phyloP scores from a whole-genome alignment of 2,888 invertebrate genomes.

The Drosophila niveifrons region DNA sequence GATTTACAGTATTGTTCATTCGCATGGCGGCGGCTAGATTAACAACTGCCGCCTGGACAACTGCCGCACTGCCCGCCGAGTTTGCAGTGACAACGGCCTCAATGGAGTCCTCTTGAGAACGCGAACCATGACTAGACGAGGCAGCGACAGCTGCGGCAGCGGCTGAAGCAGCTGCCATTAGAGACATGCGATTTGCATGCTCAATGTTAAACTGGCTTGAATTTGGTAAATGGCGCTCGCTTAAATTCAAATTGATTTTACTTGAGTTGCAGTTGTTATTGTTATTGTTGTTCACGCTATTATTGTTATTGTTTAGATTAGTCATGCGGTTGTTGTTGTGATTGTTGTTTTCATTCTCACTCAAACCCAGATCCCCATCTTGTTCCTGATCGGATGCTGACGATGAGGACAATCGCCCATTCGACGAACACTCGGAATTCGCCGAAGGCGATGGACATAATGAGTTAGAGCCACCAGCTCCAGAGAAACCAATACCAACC shows the following conservation, averaged over 20 bases:
- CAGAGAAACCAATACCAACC: conserved; percentile 52
- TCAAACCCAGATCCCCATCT: conserved; percentile 86
- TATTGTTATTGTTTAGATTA: conserved; percentile 87
- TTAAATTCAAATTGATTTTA: conserved; percentile 86
- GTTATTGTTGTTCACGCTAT: conserved; percentile 87
- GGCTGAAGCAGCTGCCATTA: conserved; percentile 88
- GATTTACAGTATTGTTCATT: conserved; percentile 85
- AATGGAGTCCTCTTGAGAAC: conserved; percentile 70
- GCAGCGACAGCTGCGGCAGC: conserved; percentile 81
- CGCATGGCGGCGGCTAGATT: conserved; percentile 92
- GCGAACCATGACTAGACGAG: conserved; percentile 52
- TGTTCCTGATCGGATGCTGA: conserved; percentile 92
- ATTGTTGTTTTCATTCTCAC: conserved; percentile 86
- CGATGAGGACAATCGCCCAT: conserved; percentile 92
- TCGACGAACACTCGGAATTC: conserved; percentile 94
- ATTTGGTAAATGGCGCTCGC: conserved; percentile 86
- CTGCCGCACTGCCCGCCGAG: conserved; percentile 85
- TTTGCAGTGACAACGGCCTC: conserved; percentile 85
- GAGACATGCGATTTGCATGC: conserved; percentile 88
- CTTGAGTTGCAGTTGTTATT: conserved; percentile 87
- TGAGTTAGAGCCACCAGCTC: conserved; percentile 86
- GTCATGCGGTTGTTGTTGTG: conserved; percentile 85
- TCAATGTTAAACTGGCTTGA: conserved; percentile 89
- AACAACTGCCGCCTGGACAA: conserved; percentile 91
- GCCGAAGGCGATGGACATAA: conserved; percentile 93